Conservation (phyloP, 2,797 vertebrate species). For the Hephaestus fuliginosus region DNA sequence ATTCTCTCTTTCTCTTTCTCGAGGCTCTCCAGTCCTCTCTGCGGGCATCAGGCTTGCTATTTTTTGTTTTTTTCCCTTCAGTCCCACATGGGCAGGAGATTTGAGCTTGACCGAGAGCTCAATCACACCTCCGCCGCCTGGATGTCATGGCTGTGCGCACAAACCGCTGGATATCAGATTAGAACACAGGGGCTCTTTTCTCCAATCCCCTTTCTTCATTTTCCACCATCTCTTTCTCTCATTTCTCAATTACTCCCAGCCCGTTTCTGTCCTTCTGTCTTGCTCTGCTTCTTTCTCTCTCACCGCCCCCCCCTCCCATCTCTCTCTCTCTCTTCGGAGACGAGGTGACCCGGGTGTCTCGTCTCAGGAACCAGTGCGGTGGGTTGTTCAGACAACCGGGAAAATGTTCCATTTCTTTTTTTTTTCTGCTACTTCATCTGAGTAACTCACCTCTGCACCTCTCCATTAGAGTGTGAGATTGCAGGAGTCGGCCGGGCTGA, state of each 20-base stretch:
- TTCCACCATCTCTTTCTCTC: slow-evolving; percentile 35
- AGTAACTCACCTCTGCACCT: slow-evolving; percentile 72
- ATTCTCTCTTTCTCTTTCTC: slow-evolving; percentile 4
- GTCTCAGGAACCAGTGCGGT: slow-evolving; percentile 50
- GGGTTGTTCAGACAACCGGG: slow-evolving; percentile 74
- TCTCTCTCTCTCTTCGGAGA: slow-evolving; percentile 40
- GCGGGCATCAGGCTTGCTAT: slow-evolving; percentile 31
- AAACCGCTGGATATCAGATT: slow-evolving; percentile 73
- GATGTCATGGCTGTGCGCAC: slow-evolving; percentile 71
- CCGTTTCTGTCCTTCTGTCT: slow-evolving; percentile 48
- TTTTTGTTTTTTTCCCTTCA: slow-evolving; percentile 46
- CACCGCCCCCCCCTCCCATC: background rate
- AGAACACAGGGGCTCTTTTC: slow-evolving; percentile 42
- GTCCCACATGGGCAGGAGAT: slow-evolving; percentile 70
- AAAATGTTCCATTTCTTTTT: slow-evolving; percentile 65
- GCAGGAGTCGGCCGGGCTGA: slow-evolving; percentile 52
- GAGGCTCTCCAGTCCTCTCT: background rate
- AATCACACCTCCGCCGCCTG: slow-evolving; percentile 69
- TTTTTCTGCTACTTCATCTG: slow-evolving; percentile 61
- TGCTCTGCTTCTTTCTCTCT: slow-evolving; percentile 48
- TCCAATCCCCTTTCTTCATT: slow-evolving; percentile 42
- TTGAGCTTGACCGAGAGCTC: slow-evolving; percentile 70
- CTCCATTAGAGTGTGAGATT: slow-evolving; percentile 83
- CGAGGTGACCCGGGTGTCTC: slow-evolving; percentile 56
- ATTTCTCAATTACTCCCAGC: slow-evolving; percentile 31